Evolutionary conservation across 2,797 vertebrate genomes (phyloP), one percentile per base, ranked within the genome.

Genomic region (Onychomys torridus): DNA sequence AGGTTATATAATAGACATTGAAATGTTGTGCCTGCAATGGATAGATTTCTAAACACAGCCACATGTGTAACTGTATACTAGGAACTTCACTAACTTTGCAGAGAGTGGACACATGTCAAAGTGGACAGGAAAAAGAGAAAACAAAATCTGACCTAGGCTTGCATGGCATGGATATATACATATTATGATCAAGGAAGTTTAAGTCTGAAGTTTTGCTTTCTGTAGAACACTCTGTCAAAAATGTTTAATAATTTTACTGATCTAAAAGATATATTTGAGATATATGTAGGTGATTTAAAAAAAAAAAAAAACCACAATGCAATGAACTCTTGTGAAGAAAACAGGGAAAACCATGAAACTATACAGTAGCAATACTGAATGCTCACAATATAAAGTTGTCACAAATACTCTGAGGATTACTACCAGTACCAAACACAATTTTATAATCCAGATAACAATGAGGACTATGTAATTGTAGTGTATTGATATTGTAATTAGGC

Each of bases 241-340:
- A 87, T 61, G 13, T 92, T 81, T 82, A 52, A 93, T 40, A 11
- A 76, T 93, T 83, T 95, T 92, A 63, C 49, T 95, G 65, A 89
- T 65, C 59, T 75, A 34, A 95, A 43, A 85, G 40, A 57, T 34
- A 85, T 13, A 89, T 81, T 79, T 91, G 71, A 94, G 43, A 91
- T 88, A 5, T 69, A 81, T 95, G 10, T 17, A 88, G 93, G 57
- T 61, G 16, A 71, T 61, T 91, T n/a, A n/a, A n/a, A n/a, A n/a
- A 52, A 52, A 52, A 52, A 90, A 14, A n/a, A 76, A 93, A 84
- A 95, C 75, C 91, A 43, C 69, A 94, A 88, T 95, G 55, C 52
- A 95, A 96, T 92, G 94, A 93, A 97, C 93, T 69, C 93, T 57
- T 96, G 27, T 71, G 93, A 96, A 94, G 52, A 94, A 97, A 97